Conservation (phyloP, 1,140 invertebrate genomes). For the Drosophila paulistorum region DNA sequence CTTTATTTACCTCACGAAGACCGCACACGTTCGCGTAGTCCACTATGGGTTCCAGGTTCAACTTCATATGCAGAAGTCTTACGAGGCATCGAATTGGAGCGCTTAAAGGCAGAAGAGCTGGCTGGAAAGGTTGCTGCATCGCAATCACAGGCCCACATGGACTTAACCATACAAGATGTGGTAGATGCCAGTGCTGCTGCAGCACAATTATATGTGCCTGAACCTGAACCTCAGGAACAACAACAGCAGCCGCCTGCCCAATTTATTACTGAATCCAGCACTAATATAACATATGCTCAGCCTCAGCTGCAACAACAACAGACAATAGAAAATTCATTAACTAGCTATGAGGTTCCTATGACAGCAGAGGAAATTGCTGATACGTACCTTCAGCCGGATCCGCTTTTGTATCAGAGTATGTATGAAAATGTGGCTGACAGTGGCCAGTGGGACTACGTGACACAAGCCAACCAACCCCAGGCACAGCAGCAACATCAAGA, state of each 20-base stretch:
- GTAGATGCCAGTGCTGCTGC: slow-evolving; percentile 60
- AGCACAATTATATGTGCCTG: slow-evolving; percentile 29
- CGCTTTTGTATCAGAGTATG: slow-evolving; percentile 75
- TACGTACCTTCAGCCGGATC: slow-evolving; percentile 76
- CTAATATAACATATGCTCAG: slow-evolving; percentile 37
- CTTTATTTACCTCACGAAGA: slow-evolving; percentile 69
- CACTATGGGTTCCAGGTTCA: slow-evolving; percentile 88
- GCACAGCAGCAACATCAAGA: slow-evolving; percentile 43
- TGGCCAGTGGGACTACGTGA: slow-evolving; percentile 73
- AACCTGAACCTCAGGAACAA: slow-evolving; percentile 21
- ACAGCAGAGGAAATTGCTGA: slow-evolving; percentile 76
- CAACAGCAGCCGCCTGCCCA: slow-evolving; percentile 34
- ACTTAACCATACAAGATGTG: slow-evolving; percentile 68
- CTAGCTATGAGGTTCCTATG: slow-evolving; percentile 67
- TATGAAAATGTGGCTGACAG: slow-evolving; percentile 78
- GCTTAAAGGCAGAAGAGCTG: slow-evolving; percentile 59
- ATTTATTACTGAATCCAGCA: slow-evolving; percentile 41
- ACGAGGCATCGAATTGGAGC: slow-evolving; percentile 84
- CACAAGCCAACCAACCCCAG: slow-evolving; percentile 2
- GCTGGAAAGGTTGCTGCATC: slow-evolving; percentile 33
- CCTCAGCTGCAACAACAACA: slow-evolving; percentile 35
- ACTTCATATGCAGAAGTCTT: slow-evolving; percentile 91
- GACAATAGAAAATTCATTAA: slow-evolving; percentile 19
- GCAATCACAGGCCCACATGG: slow-evolving; percentile 31
- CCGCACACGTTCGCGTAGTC: slow-evolving; percentile 86